These are phyloP conservation scores for Megaceryle alcyon DNA, from an alignment of 2,797 vertebrate genomes.

Conservation along the genomic window DNA sequence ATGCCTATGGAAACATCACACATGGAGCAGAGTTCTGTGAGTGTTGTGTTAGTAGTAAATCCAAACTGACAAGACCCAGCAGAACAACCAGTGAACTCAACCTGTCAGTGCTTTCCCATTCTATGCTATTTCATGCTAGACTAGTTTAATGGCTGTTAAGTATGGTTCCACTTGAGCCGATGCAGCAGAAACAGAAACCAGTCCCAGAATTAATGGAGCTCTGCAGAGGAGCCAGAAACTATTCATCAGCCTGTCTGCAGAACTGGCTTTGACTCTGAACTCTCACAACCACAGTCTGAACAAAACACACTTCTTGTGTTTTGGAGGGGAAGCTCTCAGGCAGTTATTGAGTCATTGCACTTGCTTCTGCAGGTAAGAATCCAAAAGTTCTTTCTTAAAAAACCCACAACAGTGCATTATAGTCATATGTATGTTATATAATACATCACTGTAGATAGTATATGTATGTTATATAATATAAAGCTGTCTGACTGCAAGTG, in stretches of 20 bases:
- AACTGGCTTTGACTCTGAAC: neutral
- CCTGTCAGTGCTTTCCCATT: neutral
- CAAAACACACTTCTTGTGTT: neutral
- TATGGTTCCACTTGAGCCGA: neutral
- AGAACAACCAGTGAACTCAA: neutral
- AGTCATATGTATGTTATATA: neutral
- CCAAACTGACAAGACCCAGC: neutral
- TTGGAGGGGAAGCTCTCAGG: neutral
- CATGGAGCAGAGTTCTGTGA: neutral
- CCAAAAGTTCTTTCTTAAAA: neutral
- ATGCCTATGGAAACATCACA: neutral
- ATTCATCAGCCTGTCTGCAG: neutral
- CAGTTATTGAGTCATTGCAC: rapidly evolving
- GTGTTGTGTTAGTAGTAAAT: neutral
- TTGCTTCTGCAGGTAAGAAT: neutral
- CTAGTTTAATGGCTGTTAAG: neutral
- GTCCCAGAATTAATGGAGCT: neutral
- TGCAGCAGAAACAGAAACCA: neutral
- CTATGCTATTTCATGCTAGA: neutral
- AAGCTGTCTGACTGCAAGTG: neutral
- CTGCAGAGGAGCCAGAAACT: neutral
- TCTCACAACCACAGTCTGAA: rapidly evolving
- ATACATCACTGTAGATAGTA: neutral
- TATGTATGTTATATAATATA: neutral
- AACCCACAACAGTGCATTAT: rapidly evolving